A percentile compares a stretch with the other conserved stretches of the same genome.
Conservation (phyloP, 2,797 vertebrate species). For the Anomalospiza imberbis region DNA sequence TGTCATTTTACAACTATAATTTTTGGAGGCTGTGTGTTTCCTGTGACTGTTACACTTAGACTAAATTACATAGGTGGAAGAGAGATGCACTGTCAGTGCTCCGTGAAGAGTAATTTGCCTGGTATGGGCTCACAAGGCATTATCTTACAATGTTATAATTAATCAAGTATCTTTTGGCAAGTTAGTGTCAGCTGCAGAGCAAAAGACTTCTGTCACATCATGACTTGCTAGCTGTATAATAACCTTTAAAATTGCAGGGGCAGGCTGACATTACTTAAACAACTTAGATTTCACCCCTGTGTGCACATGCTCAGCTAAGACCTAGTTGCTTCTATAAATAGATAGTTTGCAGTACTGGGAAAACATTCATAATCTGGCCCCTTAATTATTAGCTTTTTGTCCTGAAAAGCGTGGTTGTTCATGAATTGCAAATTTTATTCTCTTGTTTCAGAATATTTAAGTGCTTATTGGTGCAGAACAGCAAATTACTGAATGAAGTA, state of each 20-base stretch:
- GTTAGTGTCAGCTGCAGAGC: constrained; percentile 26
- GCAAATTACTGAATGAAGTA: background rate
- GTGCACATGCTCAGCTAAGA: background rate
- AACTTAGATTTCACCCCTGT: background rate
- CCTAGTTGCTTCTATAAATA: background rate
- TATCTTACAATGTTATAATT: constrained; percentile 29
- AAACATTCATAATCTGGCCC: background rate
- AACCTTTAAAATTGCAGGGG: constrained; percentile 1
- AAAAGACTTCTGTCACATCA: constrained; percentile 12
- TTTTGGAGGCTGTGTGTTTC: background rate
- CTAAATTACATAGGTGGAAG: constrained; percentile 52
- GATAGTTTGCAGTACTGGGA: background rate
- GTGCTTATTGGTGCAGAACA: background rate
- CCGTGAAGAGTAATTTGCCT: constrained; percentile 39
- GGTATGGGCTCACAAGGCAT: background rate
- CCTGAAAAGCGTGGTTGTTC: background rate
- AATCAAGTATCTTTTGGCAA: constrained; percentile 23
- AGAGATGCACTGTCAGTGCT: background rate
- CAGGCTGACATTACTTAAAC: background rate
- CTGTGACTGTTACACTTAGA: background rate
- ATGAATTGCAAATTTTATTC: background rate
- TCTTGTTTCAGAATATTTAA: background rate
- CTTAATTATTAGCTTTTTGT: background rate
- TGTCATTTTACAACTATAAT: constrained; percentile 21
- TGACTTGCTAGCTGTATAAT: background rate